Percentiles rank a stretch among this genome's conserved stretches.
phyloP scores from a whole-genome alignment of 2,797 vertebrate genomes.

The Acanthurus tractus region DNA sequence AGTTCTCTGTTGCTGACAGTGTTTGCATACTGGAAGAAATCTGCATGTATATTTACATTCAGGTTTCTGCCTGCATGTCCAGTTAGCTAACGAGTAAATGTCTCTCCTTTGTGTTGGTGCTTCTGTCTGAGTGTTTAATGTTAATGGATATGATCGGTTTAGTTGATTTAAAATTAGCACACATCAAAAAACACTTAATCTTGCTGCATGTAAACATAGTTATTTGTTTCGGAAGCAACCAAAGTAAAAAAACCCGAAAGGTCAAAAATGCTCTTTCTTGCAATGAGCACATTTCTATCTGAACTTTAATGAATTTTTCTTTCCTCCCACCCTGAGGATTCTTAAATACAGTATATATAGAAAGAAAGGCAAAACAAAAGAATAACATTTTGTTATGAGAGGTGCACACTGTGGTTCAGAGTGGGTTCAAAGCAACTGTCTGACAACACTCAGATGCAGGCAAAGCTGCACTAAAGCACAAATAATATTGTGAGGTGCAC shows the following conservation, averaged over 20 bases:
- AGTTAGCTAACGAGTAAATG: slow-evolving; percentile 3
- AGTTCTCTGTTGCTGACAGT: background rate
- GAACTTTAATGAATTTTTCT: background rate
- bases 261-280: background rate
- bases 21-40: slow-evolving; percentile 23
- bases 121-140: background rate
- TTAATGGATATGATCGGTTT: slow-evolving; percentile 35
- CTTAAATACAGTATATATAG: slow-evolving; percentile 50
- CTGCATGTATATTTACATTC: background rate
- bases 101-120: slow-evolving; percentile 21
- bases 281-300: slow-evolving; percentile 6
- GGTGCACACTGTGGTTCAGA: slow-evolving; percentile 22
- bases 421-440: background rate
- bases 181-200: slow-evolving; percentile 19
- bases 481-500: slow-evolving; percentile 7
- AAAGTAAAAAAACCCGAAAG: slow-evolving; percentile 2
- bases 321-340: slow-evolving; percentile 59
- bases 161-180: slow-evolving; percentile 4
- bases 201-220: slow-evolving; percentile 42
- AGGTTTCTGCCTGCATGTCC: slow-evolving; percentile 11
- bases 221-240: slow-evolving; percentile 12
- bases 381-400: slow-evolving; percentile 39
- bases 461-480: slow-evolving; percentile 36
- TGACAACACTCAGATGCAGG: slow-evolving; percentile 20
- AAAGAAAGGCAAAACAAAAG: slow-evolving; percentile 42